These are phyloP conservation scores for Ceriagrion tenellum DNA, from an alignment of 2,888 invertebrate species.

Conservation along the genomic window DNA sequence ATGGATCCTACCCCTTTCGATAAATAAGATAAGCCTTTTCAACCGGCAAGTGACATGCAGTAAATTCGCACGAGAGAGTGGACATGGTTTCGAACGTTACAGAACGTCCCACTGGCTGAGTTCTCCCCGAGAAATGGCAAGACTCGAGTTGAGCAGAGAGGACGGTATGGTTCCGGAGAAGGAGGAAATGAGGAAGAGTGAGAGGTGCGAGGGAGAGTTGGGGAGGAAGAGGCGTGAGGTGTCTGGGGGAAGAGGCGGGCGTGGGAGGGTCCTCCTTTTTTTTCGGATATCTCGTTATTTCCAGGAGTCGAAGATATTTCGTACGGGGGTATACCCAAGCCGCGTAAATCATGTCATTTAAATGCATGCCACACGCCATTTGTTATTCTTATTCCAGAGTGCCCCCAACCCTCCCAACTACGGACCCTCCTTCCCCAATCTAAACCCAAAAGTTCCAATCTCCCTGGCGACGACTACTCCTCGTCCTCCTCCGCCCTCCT, in stretches of 20 bases:
- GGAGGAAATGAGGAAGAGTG: background rate
- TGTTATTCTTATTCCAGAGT: conserved; percentile 64
- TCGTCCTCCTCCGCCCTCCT: background rate
- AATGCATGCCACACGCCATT: conserved; percentile 59
- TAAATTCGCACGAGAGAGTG: no score
- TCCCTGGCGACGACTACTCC: background rate
- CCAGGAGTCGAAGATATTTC: conserved; percentile 66
- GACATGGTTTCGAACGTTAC: no score
- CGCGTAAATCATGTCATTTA: conserved; percentile 67
- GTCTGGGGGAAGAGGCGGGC: background rate
- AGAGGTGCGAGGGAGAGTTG: background rate
- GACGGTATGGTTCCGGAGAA: background rate
- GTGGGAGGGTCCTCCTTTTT: conserved; percentile 42
- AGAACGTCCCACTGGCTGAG: no score
- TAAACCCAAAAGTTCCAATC: conserved; percentile 9
- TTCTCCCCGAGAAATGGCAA: no score
- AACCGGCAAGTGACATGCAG: no score
- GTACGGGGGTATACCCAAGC: conserved; percentile 51
- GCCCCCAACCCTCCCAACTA: conserved; percentile 11
- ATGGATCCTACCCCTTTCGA: no score
- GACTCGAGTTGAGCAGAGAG: background rate
- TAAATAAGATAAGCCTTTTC: no score
- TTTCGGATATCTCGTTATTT: conserved; percentile 64
- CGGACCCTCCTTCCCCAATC: background rate
- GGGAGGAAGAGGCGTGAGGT: background rate